These are phyloP conservation scores for Campopleginae sp. DNA, from an alignment of 2,888 invertebrate species.

Conservation along the genomic window DNA sequence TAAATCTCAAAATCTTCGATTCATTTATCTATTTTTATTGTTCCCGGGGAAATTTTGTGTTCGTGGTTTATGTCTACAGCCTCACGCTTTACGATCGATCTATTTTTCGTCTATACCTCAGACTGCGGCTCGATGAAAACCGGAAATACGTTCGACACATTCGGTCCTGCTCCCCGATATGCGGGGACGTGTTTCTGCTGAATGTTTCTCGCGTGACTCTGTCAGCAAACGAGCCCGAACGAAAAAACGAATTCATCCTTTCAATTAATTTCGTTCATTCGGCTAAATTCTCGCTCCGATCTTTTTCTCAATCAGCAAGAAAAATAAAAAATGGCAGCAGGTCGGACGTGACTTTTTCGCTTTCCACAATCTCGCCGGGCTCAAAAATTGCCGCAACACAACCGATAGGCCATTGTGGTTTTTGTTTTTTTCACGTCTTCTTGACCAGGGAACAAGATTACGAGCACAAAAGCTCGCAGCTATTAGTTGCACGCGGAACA, in stretches of 20 bases:
- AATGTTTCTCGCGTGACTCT: constrained; percentile 37
- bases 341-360: background rate
- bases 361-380: background rate
- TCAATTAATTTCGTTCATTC: background rate
- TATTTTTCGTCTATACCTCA: background rate
- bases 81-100: background rate
- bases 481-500: constrained; percentile 56
- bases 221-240: background rate
- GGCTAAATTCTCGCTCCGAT: background rate
- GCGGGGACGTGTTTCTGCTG: constrained; percentile 25
- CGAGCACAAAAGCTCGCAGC: constrained; percentile 36
- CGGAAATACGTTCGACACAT: background rate
- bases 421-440: constrained; percentile 14
- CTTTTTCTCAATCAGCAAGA: background rate
- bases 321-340: background rate
- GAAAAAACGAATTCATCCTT: background rate
- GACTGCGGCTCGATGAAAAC: background rate
- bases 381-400: background rate
- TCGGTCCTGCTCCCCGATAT: constrained; percentile 32
- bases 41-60: constrained; percentile 12
- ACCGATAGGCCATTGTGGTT: constrained; percentile 8
- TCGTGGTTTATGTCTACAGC: background rate
- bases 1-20: background rate
- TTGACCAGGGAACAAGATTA: constrained; percentile 28
- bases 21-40: constrained; percentile 1